A percentile compares a stretch with the other conserved stretches of the same genome.
phyloP scores from a whole-genome alignment of 2,888 invertebrate species.

The Molanna angustata region DNA sequence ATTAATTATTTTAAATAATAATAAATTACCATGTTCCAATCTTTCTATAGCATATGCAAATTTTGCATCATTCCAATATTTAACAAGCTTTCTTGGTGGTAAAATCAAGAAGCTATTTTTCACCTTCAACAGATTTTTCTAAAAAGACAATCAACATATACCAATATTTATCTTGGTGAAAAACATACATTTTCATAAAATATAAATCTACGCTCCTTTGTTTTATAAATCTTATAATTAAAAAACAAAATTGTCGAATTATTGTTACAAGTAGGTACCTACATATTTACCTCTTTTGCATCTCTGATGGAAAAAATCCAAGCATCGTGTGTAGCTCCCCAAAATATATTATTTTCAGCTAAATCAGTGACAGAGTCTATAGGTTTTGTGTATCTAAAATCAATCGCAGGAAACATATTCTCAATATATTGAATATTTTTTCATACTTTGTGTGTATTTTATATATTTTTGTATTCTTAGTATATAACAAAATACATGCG shows the following conservation, averaged over 20 bases:
- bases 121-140: conserved; percentile 17
- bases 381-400: conserved; percentile 10
- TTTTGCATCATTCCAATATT: conserved; percentile 9
- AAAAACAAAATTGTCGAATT: not conserved
- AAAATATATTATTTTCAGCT: conserved; percentile 2
- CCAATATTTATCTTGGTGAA: no score
- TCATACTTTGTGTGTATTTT: no score
- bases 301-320: conserved; percentile 21
- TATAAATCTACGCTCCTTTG: no score
- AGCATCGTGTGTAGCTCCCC: conserved; percentile 21
- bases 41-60: conserved; percentile 19
- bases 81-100: conserved; percentile 5
- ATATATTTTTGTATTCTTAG: no score
- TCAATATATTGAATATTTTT: no score
- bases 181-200: no score
- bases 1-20: no score
- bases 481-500: no score
- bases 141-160: no score
- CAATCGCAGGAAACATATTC: no score
- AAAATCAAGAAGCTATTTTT: conserved; percentile 16
- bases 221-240: no score
- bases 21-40: conserved; percentile 14
- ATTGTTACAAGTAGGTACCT: no score
- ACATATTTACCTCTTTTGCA: conserved; percentile 13
- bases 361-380: conserved; percentile 10